Evolutionary conservation across 2,113 vertebrate species (phyloP).

Genomic region (Heloderma charlesbogerti): DNA sequence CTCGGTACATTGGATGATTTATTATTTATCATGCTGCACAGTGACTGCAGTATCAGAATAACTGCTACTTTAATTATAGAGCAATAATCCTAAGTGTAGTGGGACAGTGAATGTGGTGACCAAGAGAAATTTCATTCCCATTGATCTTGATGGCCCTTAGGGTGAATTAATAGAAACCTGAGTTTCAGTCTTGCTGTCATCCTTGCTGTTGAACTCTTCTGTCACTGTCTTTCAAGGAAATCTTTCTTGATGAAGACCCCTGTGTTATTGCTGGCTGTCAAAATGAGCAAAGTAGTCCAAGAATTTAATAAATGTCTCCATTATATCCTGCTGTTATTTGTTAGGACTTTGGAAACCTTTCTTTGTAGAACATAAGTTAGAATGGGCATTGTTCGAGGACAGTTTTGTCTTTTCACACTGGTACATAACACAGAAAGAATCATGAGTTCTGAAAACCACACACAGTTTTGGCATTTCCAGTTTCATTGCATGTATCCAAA

Average conservation of each 20-base stretch:
- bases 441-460: neutral
- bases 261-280: constrained; percentile 25
- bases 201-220: neutral
- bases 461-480: neutral
- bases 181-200: constrained; percentile 4
- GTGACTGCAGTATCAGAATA: neutral
- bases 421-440: neutral
- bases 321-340: constrained; percentile 18
- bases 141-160: neutral
- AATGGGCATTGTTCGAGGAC: neutral
- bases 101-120: neutral
- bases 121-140: neutral
- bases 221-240: constrained; percentile 20
- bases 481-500: neutral
- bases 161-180: constrained; percentile 15
- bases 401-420: neutral
- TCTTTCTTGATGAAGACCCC: constrained; percentile 22
- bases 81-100: neutral
- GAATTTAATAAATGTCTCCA: constrained; percentile 36
- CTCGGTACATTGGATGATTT: accelerated
- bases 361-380: neutral
- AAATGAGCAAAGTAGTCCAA: constrained; percentile 15
- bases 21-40: neutral
- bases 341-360: neutral
- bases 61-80: neutral